phyloP scores from a whole-genome alignment of 2,113 vertebrate species.

The Polyodon spathula region DNA sequence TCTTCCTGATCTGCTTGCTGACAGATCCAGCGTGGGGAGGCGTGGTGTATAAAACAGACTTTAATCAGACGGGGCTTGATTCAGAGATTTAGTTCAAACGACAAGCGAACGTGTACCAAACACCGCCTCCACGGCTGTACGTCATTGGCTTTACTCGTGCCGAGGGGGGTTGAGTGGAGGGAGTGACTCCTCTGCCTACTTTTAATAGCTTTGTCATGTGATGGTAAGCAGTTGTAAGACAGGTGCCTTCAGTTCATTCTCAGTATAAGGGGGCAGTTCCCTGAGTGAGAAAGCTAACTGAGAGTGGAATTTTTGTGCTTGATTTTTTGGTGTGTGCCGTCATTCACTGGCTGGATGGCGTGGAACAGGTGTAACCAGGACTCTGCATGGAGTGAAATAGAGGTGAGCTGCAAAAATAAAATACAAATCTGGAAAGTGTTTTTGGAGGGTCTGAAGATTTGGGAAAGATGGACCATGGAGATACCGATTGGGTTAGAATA shows the following conservation, averaged over 20 bases:
- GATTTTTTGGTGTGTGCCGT: conserved; percentile 51
- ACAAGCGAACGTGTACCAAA: conserved; percentile 72
- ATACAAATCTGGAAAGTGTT: conserved; percentile 11
- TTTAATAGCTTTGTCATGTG: conserved; percentile 98
- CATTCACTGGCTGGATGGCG: conserved; percentile 95
- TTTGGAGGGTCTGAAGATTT: conserved; percentile 15
- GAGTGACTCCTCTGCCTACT: conserved; percentile 95
- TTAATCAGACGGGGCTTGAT: conserved; percentile 40
- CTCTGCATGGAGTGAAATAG: conserved; percentile 92
- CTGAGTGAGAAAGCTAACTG: conserved; percentile 57
- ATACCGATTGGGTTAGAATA: conserved; percentile 26
- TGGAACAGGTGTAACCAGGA: conserved; percentile 98
- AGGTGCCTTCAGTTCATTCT: conserved; percentile 93
- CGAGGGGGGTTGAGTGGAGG: conserved; percentile 47
- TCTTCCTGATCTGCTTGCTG: too few relatives aligned
- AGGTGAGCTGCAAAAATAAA: conserved; percentile 71
- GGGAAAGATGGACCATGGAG: conserved; percentile 39
- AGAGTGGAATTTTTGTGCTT: conserved; percentile 46
- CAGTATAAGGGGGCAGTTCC: conserved; percentile 80
- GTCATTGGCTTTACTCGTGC: conserved; percentile 72
- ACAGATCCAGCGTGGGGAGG: too few relatives aligned
- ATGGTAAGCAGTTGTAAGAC: conserved; percentile 97
- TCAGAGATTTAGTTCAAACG: conserved; percentile 46
- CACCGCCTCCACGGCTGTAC: conserved; percentile 74
- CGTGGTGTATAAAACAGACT: conserved; percentile 24